Evolutionary conservation across 2,888 invertebrate genomes (phyloP), one percentile per base, ranked within the genome.

Genomic region (Nudaria mundana): DNA sequence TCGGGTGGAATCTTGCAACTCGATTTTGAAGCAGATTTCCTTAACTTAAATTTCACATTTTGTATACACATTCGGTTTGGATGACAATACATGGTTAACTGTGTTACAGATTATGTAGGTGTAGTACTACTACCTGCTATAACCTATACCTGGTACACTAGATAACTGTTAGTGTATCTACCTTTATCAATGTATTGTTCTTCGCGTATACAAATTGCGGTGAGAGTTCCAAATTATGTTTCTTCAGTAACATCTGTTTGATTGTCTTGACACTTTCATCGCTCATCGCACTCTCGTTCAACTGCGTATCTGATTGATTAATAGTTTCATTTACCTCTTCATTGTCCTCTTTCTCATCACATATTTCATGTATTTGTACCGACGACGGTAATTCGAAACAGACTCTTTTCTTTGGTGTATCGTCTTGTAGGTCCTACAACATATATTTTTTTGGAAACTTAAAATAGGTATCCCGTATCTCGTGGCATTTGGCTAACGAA

Each of bases 181-280:
- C 75, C 59, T 60, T 60, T 42, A 61, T 58, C 33, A 66, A 41
- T 2, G 53, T 43, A 26, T 43, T 60, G 33, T 77, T 78, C 47
- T 78, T 84, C 7, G 70, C 59, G 53, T 85, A 87, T 10, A 76
- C 70, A 66, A 86, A 86, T 51, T 77, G 71, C 3, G 86, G 86
- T 2, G 85, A 83, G 11, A 67, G 57, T 52, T 83, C 76, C 31
- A 87, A 64, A 41, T 84, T 76, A 44, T 78, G 78, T 55, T 80
- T 71, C 46, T 75, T 82, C 8, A 81, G 39, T 34, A 81, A 66
- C 66, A 76, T 77, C 24, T 82, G 76, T 59, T 76, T 75, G 6
- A 80, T 75, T 42, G 68, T 73, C 10, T 44, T 53, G 31, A 64
- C 76, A 30, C 71, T 73, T 12, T 76, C 77, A 23, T 75, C 75